Evolutionary conservation across 2,797 vertebrate genomes (phyloP), one percentile per base, ranked within the genome.

Genomic region (Cirrhinus mrigala): DNA sequence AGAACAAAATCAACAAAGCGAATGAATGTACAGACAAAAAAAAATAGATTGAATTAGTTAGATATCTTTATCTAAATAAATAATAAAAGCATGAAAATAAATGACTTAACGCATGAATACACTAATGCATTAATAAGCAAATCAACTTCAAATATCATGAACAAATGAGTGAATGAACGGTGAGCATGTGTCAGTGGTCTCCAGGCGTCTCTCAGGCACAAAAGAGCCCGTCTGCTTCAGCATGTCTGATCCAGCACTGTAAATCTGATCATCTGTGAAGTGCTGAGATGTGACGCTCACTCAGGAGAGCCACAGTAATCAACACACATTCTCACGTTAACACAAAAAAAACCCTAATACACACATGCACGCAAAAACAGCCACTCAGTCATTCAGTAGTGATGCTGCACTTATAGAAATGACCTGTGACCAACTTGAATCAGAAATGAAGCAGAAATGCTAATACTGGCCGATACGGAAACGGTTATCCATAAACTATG

Each of bases 251-350:
- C 33, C 74, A 84, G 54, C 48, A 29, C 37, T 85, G 77, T 64
- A 71, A 80, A 80, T 85, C 77, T 85, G 69, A 85, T 84, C 73
- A 68, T 84, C 58, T 84, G 82, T 76, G 73, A 83, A 76, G 40
- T 68, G 46, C 73, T 77, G 82, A 77, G 82, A 84, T 14, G 52
- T 76, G 82, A 52, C 71, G 52, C 73, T 44, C 74, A 77, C 66
- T 74, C 66, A 16, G 29, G 52, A 8, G 60, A 84, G 11, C 29
- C 52, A 8, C 58, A 77, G 48, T 84, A 84, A 84, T 77, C 60
- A 48, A 20, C 81, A 75, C 54, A 37, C 83, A 85, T 16, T 69
- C 37, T 15, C 60, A 60, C 6, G 10, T 70, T 16, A 20, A 48
- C 62, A 70, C 75, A 76, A 52, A 58, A 20, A 75, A 9, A 73